Evolutionary conservation across 2,113 vertebrate genomes (phyloP).

Genomic region (Spheniscus mendiculus): DNA sequence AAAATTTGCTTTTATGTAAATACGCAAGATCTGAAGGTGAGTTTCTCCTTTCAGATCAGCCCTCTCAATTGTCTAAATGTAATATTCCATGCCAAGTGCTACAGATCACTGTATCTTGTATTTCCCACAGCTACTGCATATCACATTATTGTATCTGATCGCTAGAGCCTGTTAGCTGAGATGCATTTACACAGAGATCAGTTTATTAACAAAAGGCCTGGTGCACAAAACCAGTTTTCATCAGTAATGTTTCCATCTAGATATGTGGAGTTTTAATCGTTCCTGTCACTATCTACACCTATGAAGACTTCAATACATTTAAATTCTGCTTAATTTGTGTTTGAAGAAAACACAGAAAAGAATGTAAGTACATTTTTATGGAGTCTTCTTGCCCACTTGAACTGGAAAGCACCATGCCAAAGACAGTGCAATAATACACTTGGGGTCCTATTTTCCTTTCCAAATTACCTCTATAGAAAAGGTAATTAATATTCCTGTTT

Average conservation of each 20-base stretch:
- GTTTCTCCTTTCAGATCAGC: neutral
- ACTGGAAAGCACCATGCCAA: neutral
- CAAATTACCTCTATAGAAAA: neutral
- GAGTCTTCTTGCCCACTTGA: neutral
- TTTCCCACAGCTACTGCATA: neutral
- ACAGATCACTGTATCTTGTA: neutral
- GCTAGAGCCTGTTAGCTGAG: neutral
- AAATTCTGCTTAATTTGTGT: neutral
- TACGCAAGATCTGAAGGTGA: neutral
- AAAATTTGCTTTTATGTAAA: neutral
- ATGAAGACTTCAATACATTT: neutral
- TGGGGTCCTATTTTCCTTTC: neutral
- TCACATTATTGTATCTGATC: neutral
- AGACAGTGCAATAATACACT: neutral
- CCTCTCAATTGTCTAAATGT: neutral
- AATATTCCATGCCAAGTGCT: neutral
- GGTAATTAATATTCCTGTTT: neutral
- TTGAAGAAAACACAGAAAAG: neutral
- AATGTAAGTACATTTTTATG: neutral
- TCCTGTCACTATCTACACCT: neutral
- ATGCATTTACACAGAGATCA: neutral
- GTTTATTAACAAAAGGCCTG: neutral
- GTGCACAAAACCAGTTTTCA: neutral
- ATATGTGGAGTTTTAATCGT: neutral
- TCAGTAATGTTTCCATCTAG: neutral